A percentile compares a stretch with the other conserved stretches of the same genome.
Evolutionary conservation across 2,797 vertebrate species (phyloP).

Genomic region (Todus mexicanus): DNA sequence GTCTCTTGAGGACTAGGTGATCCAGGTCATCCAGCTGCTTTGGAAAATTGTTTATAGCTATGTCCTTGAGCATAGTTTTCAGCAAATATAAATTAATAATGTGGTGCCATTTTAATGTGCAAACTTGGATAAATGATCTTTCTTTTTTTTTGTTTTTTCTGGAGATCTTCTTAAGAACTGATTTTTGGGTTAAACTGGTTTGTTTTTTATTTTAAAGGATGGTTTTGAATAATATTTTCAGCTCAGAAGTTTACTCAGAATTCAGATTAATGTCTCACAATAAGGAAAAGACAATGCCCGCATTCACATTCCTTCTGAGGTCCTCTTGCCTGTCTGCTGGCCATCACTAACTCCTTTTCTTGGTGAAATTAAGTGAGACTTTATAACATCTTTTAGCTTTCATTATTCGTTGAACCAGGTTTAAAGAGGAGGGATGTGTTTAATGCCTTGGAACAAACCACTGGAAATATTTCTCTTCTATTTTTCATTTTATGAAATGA

Average conservation of each 20-base stretch:
- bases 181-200: not conserved
- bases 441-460: not conserved
- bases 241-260: not conserved
- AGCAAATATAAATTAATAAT: not conserved
- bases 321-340: not conserved
- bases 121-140: not conserved
- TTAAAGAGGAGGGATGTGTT: not conserved
- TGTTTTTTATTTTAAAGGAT: not conserved
- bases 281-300: not conserved
- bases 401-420: not conserved
- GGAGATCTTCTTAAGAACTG: accelerated
- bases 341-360: not conserved
- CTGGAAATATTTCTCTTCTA: not conserved
- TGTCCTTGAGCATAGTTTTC: not conserved
- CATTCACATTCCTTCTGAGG: not conserved
- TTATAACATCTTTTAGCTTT: not conserved
- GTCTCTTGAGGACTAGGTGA: not conserved
- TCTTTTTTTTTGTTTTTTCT: not conserved
- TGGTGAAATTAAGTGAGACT: not conserved
- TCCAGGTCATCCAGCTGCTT: not conserved
- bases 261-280: not conserved
- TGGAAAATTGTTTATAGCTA: not conserved
- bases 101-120: not conserved
- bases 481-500: not conserved
- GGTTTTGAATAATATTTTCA: not conserved